These are phyloP conservation scores for Chironomus tentans DNA, from an alignment of 2,888 invertebrate species.

Conservation along the genomic window DNA sequence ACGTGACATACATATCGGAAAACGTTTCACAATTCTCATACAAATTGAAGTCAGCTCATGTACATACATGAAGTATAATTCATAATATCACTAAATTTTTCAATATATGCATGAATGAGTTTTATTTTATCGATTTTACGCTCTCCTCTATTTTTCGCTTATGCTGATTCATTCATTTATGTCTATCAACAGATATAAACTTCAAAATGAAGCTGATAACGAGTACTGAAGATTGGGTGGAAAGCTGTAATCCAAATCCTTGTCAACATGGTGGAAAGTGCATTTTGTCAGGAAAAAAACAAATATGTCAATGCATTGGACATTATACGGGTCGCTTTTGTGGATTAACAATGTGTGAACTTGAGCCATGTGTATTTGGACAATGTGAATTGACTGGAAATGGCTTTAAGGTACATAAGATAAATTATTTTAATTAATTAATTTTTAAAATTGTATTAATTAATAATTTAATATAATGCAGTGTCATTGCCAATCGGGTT, in stretches of 20 bases:
- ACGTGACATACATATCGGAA: too few relatives aligned
- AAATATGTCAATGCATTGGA: conserved; percentile 59
- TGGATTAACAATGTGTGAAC: conserved; percentile 63
- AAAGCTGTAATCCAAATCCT: conserved; percentile 64
- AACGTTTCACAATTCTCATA: too few relatives aligned
- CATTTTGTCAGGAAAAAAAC: conserved; percentile 46
- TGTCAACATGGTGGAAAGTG: conserved; percentile 64
- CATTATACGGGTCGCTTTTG: conserved; percentile 72
- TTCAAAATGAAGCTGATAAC: conserved; percentile 55
- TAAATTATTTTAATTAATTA: not conserved
- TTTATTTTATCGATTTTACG: too few relatives aligned
- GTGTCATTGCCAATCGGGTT: conserved; percentile 61
- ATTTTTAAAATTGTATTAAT: not conserved
- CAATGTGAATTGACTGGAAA: conserved; percentile 42
- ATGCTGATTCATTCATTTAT: too few relatives aligned
- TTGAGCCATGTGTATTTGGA: conserved; percentile 49
- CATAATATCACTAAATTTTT: too few relatives aligned
- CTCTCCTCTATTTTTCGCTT: too few relatives aligned
- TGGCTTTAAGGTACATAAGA: conserved; percentile 36
- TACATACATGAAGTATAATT: too few relatives aligned
- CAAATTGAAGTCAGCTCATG: too few relatives aligned
- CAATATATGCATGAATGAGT: too few relatives aligned
- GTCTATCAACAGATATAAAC: conserved; percentile 44
- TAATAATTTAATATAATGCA: conserved; percentile 33
- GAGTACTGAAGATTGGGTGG: conserved; percentile 50